Conservation (phyloP, 2,888 invertebrate genomes). For the Caenorhabditis imperialis region DNA sequence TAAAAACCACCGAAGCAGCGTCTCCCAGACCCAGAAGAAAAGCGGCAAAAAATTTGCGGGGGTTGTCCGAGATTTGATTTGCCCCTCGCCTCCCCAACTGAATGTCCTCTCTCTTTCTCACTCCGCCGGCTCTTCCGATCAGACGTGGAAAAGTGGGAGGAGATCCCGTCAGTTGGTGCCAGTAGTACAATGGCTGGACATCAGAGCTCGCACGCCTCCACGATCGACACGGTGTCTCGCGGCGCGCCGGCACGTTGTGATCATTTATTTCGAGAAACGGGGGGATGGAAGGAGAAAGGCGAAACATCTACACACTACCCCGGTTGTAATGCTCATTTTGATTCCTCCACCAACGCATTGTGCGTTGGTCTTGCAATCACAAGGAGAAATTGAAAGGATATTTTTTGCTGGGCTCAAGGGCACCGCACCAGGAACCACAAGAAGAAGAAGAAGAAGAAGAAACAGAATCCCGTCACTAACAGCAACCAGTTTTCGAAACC, state of each 20-base stretch:
- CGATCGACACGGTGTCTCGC: slow-evolving; percentile 11
- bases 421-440: neutral
- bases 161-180: slow-evolving; percentile 42
- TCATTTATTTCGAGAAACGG: slow-evolving; percentile 47
- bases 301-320: neutral
- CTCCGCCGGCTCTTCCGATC: slow-evolving; percentile 32
- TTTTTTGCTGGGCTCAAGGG: neutral
- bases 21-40: no score
- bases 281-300: no score
- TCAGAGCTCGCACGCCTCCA: slow-evolving; percentile 32
- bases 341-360: slow-evolving; percentile 34
- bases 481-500: no score
- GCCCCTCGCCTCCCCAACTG: no score
- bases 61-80: slow-evolving; percentile 47
- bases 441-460: no score
- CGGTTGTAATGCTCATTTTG: slow-evolving; percentile 46
- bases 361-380: slow-evolving; percentile 22
- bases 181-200: slow-evolving; percentile 47
- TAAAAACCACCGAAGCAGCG: no score
- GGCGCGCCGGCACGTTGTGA: slow-evolving; percentile 6
- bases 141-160: slow-evolving; percentile 2
- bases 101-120: slow-evolving; percentile 23
- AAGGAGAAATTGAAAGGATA: slow-evolving; percentile 34
- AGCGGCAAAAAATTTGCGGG: slow-evolving; percentile 39
- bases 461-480: no score